These are phyloP conservation scores for Rotaria magnacalcarata DNA, from an alignment of 2,888 invertebrate species.

Conservation along the genomic window DNA sequence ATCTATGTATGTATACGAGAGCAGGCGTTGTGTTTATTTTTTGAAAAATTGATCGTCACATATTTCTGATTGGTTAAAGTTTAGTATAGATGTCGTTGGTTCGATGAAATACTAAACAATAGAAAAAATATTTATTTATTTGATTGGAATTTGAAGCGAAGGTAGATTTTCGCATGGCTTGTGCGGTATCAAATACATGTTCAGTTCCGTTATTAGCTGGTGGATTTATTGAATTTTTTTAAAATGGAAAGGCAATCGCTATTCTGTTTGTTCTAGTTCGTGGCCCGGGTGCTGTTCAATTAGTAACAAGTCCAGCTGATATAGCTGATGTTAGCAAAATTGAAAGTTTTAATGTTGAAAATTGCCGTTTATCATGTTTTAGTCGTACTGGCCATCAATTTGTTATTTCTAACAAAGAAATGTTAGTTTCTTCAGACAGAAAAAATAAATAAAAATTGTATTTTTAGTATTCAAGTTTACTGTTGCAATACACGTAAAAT, in stretches of 20 bases:
- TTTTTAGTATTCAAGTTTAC: constrained; percentile 17
- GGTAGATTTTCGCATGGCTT: background rate
- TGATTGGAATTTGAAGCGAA: background rate
- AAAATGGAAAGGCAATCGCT: background rate
- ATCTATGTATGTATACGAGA: too few species aligned
- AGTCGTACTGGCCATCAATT: constrained; percentile 34
- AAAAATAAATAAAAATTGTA: too few species aligned
- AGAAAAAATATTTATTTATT: background rate
- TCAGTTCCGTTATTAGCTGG: constrained; percentile 3
- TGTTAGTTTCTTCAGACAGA: background rate
- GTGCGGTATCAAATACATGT: background rate
- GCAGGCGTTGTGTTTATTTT: background rate
- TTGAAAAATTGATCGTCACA: too few species aligned
- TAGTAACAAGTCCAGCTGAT: constrained; percentile 23
- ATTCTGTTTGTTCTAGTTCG: background rate
- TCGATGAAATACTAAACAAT: background rate
- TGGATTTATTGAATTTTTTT: background rate
- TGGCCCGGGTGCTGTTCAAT: background rate
- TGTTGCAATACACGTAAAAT: background rate
- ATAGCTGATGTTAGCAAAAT: background rate
- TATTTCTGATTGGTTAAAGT: background rate
- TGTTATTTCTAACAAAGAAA: background rate
- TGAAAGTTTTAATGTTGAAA: background rate
- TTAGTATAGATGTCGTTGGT: background rate
- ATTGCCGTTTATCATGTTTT: constrained; percentile 33